Conservation (phyloP, 1,140 invertebrate genomes). For the Bicyclus anynana region DNA sequence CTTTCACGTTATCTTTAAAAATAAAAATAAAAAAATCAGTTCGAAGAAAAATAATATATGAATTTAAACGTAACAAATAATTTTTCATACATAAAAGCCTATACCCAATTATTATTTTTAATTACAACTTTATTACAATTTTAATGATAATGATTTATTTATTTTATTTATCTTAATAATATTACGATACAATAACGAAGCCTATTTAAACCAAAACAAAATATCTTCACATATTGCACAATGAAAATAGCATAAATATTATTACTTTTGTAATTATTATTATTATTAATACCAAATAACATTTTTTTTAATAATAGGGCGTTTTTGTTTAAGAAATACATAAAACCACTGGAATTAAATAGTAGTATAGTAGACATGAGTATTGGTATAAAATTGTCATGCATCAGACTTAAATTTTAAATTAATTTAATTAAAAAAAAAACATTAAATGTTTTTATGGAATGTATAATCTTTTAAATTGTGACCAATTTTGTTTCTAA, state of each 20-base stretch:
- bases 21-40: slow-evolving; percentile 45
- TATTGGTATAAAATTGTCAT: slow-evolving; percentile 37
- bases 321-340: slow-evolving; percentile 28
- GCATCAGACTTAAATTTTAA: slow-evolving; percentile 12
- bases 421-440: background rate
- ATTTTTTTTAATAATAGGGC: slow-evolving; percentile 44
- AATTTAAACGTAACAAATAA: slow-evolving; percentile 61
- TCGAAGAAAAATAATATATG: slow-evolving; percentile 36
- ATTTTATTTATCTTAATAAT: slow-evolving; percentile 43
- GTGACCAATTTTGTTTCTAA: too few species aligned
- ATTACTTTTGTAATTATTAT: slow-evolving; percentile 46
- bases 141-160: slow-evolving; percentile 38
- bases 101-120: slow-evolving; percentile 60
- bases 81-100: slow-evolving; percentile 60
- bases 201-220: slow-evolving; percentile 41
- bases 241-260: slow-evolving; percentile 62
- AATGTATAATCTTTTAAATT: slow-evolving; percentile 12
- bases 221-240: slow-evolving; percentile 68
- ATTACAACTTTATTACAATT: slow-evolving; percentile 71
- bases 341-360: slow-evolving; percentile 35
- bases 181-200: slow-evolving; percentile 66
- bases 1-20: slow-evolving; percentile 52
- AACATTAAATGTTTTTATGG: slow-evolving; percentile 10
- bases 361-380: too few species aligned
- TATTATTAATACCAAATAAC: slow-evolving; percentile 47